Evolutionary conservation across 2,888 invertebrate genomes (phyloP), one percentile per base, ranked within the genome.

Genomic region (Pyrrhia umbra): DNA sequence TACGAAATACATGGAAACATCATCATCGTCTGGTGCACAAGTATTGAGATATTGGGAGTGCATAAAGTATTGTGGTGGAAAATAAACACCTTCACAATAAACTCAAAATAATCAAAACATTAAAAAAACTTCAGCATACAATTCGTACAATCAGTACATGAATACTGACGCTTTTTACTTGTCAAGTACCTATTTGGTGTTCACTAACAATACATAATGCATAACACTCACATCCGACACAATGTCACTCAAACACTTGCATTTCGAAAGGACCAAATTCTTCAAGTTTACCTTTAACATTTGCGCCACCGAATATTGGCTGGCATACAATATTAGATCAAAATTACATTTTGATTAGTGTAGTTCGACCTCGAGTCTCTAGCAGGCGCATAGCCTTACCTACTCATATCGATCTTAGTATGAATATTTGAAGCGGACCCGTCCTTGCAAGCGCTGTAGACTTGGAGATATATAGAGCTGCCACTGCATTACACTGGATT

Each of bases 351-450:
- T 90, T 91, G 91, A 93, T 93, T 93, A 92, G 88, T 88, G 78
- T 84, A 83, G 85, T 83, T 82, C 85, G 89, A 88, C 88, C 88
- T 89, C 88, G 89, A 81, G 85, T 67, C 79, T 81, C 84, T 83
- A 83, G 86, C 85, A 82, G 83, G 87, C 89, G 90, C 88, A 91
- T 88, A 83, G 82, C 77, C 77, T 81, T 83, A 84, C 81, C 81
- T 82, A 85, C 86, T 88, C 87, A 88, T 91, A 94, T 94, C 93
- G 94, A 94, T 93, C 91, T 90, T 65, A 77, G 85, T 88, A 94
- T 94, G 93, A 94, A 94, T 94, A 94, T 94, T 94, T 94, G 90
- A 94, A 89, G 84, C 68, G 81, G 72, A 69, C 78, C 86, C 90
- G 92, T 90, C 92, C 93, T 93, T 92, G 92, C 87, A 87, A 72